Conservation (phyloP, 2,888 invertebrate species). For the Hedya salicella region DNA sequence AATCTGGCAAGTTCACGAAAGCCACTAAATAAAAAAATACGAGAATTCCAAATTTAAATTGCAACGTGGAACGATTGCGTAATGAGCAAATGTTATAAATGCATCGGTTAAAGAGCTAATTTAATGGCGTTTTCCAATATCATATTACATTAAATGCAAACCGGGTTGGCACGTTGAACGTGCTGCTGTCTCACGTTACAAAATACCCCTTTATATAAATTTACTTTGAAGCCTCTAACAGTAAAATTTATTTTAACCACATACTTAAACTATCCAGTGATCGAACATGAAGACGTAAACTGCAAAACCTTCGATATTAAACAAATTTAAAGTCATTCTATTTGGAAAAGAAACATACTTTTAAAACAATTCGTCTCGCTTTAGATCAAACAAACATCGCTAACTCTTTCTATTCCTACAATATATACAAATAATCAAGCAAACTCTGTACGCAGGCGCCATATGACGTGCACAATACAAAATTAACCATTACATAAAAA, state of each 20-base stretch:
- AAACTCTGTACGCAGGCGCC: conserved; percentile 70
- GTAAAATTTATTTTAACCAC: conserved; percentile 3
- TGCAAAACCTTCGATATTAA: neutral
- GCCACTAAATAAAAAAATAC: neutral
- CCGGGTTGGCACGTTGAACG: conserved; percentile 19
- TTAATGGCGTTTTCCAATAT: conserved; percentile 20
- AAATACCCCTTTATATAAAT: conserved; percentile 35
- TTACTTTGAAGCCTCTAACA: neutral
- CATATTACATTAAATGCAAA: conserved; percentile 37
- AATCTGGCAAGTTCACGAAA: conserved; percentile 4
- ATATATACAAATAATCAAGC: conserved; percentile 60
- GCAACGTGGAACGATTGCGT: conserved; percentile 2
- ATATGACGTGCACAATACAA: conserved; percentile 67
- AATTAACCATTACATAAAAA: conserved; percentile 71
- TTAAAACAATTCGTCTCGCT: conserved; percentile 23
- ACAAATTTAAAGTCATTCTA: conserved; percentile 3
- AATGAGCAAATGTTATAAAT: conserved; percentile 40
- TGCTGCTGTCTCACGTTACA: conserved; percentile 22
- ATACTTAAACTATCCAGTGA: neutral
- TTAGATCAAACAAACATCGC: conserved; percentile 26
- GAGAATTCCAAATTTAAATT: conserved; percentile 26
- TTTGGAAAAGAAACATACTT: conserved; percentile 20
- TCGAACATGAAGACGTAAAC: conserved; percentile 9
- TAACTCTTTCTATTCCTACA: conserved; percentile 44
- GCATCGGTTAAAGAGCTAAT: conserved; percentile 28